Base-by-base conservation (phyloP, 35 echinoderm and acorn worm genomes). In the Ophiothrix spiculata region DNA sequence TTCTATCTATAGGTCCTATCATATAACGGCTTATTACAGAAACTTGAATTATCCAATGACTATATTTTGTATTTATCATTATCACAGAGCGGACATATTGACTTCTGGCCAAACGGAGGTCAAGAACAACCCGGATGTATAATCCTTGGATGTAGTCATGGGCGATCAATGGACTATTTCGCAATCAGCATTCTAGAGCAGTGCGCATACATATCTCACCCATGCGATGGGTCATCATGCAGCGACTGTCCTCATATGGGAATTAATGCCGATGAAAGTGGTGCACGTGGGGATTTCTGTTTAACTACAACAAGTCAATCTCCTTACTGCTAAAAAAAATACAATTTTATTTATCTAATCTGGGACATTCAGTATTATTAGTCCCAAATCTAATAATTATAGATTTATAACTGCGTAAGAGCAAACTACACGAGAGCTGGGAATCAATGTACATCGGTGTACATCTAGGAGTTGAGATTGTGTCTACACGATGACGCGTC, bases 61-160 rank as follows among this genome's bases (percentile, higher is more conserved):
- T n/a, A n/a, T n/a, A n/a, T n/a, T n/a, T n/a, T n/a, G n/a, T n/a
- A n/a, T n/a, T n/a, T n/a, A n/a, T n/a, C n/a, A n/a, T 49, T 49
- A 10, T 49, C 19, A 10, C 42, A 49, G 42, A 10, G 6, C 19
- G 42, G 42, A 0, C 80, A 90, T 32, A 49, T 90, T 19, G 88
- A 90, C 41, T 84, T 90, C 38, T 90, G 83, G 39, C 88, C 81
- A 34, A 90, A 90, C 45, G 88, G 80, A 46, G 88, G 88, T 14
- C 83, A 23, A n/a, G 32, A 84, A 10, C 88, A 90, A 90, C 88
- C 88, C 32, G 88, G 88, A 37, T 90, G 88, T 79, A 10, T 49
- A 10, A 6, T 49, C 6, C 6, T 49, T 19, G 42, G 42, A 49
- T 49, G 42, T 19, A 49, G 42, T 19, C 42, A 49, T 49, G 42